Base-by-base conservation (phyloP, 2,113 vertebrate species). In the Agelaius phoeniceus region DNA sequence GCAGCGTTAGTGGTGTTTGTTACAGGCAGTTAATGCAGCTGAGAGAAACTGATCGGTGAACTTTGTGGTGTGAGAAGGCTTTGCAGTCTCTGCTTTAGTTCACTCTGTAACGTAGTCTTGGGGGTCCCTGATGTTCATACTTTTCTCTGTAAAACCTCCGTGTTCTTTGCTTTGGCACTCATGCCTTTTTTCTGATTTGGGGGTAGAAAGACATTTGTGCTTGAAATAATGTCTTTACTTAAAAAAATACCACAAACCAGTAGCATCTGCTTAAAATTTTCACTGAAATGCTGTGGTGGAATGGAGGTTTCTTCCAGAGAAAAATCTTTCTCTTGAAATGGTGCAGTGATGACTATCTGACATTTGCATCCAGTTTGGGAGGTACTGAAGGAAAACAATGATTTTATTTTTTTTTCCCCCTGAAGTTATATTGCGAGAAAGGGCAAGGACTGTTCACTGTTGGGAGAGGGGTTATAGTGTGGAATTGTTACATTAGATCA, bases 261-360 rank as follows among this genome's bases (percentile, higher is more conserved):
- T 72, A 57, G 65, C 91, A 87, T 75, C 61, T 84, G 77, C 80
- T 84, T 87, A 73, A 62, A 39, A 41, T 87, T 92, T 90, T 81
- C 37, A 48, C 28, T 88, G 81, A 79, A 79, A 44, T n/a, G 27
- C 26, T 72, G 52, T 7, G 13, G 41, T 59, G 57, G 74, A 66
- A 49, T 57, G 62, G 59, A 85, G 35, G 85, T 89, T 7, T 71
- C 51, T 72, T 82, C 62, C 71, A 66, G 41, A 85, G 55, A 68
- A 26, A 33, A 86, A 27, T 16, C 9, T 66, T 91, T 66, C 73
- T 71, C 4, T 81, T 79, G 58, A 43, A 54, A 44, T 51, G 31
- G 4, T 48, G 19, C 10, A 55, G 44, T 44, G 62, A 22, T 75
- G 58, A 52, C 58, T 33, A 9, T 46, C 35, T 87, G 78, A 52